Evolutionary conservation across 35 echinoderm and acorn worm genomes (phyloP).

Genomic region (Lytechinus pictus): DNA sequence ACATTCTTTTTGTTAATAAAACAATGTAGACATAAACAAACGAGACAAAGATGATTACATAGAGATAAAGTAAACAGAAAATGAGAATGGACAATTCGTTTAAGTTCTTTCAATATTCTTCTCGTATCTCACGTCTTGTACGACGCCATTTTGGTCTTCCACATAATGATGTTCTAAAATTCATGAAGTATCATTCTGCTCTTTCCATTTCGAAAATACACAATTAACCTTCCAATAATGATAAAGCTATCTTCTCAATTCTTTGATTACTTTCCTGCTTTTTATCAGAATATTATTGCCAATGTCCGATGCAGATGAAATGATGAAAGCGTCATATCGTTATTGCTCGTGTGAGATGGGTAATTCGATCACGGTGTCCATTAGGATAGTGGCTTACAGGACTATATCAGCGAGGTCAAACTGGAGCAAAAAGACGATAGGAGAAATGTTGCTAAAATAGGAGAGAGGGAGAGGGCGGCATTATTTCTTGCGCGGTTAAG

Average conservation of each 20-base stretch:
- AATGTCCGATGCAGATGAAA: neutral
- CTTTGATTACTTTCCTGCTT: neutral
- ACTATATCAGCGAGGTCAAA: neutral
- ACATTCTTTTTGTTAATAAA: no score
- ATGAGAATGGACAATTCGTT: no score
- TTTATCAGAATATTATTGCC: neutral
- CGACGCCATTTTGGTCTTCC: no score
- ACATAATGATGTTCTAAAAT: no score
- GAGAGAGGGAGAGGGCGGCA: neutral
- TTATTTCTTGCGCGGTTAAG: no score
- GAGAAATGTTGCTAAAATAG: neutral
- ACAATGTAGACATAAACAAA: no score
- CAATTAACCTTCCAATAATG: neutral
- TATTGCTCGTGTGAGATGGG: neutral
- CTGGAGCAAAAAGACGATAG: neutral
- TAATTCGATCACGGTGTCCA: constrained; percentile 28
- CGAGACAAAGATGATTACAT: no score
- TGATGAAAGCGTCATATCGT: neutral
- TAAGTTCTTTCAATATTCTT: no score
- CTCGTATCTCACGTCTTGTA: no score
- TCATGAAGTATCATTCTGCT: no score
- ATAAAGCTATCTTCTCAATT: neutral
- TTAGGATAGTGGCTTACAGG: neutral
- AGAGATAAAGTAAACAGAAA: no score
- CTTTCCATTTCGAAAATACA: no score